These are phyloP conservation scores for Pseudorectes ferrugineus DNA, from an alignment of 2,113 vertebrate genomes.

Conservation along the genomic window DNA sequence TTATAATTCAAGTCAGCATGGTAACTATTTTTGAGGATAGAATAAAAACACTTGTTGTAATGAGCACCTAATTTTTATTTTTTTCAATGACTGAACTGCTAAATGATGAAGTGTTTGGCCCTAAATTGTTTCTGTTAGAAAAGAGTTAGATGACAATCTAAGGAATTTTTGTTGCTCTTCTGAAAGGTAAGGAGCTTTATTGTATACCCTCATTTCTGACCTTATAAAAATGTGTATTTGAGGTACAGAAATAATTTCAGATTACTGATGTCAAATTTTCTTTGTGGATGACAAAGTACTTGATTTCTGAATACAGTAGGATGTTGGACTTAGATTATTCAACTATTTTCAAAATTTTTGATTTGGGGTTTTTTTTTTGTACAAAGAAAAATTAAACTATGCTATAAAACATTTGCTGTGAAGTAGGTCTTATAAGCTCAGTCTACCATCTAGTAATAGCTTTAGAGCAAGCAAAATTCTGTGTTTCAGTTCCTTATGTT, in stretches of 20 bases:
- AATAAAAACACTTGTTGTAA: conserved; percentile 58
- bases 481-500: neutral
- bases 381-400: neutral
- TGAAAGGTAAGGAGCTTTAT: conserved; percentile 16
- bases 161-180: neutral
- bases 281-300: neutral
- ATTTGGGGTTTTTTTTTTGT: neutral
- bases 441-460: neutral
- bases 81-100: conserved; percentile 31
- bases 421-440: neutral
- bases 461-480: neutral
- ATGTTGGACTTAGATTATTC: neutral
- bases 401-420: neutral
- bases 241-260: neutral
- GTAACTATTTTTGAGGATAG: conserved; percentile 58
- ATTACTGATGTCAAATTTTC: neutral
- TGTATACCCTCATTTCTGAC: neutral
- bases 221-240: conserved; percentile 7
- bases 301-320: neutral
- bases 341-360: neutral
- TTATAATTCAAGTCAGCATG: conserved; percentile 61
- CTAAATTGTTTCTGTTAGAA: neutral
- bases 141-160: neutral
- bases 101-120: conserved; percentile 16
- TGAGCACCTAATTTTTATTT: neutral